Percentiles rank a stretch among this genome's conserved stretches.
Evolutionary conservation across 1,140 invertebrate species (phyloP).

Genomic region (Thaumatotibia leucotreta): DNA sequence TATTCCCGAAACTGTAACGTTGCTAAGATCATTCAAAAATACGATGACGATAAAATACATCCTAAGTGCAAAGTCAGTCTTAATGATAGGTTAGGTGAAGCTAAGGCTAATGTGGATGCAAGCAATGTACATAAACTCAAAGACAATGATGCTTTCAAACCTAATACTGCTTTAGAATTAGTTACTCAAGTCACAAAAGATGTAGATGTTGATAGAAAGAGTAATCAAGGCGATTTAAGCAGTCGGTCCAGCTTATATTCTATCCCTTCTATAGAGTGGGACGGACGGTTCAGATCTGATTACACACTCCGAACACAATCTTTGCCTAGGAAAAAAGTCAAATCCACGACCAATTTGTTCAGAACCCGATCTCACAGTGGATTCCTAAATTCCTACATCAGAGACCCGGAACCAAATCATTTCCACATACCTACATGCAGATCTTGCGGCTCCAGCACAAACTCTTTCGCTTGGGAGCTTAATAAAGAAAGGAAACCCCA

Average conservation of each 20-base stretch:
- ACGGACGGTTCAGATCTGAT: slow-evolving; percentile 42
- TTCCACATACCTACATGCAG: slow-evolving; percentile 60
- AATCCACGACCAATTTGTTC: slow-evolving; percentile 30
- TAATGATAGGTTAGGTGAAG: slow-evolving; percentile 26
- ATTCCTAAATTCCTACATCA: slow-evolving; percentile 61
- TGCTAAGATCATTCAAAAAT: slow-evolving; percentile 37
- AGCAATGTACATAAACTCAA: slow-evolving; percentile 28
- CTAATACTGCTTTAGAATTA: neutral
- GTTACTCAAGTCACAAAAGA: neutral
- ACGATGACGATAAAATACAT: slow-evolving; percentile 32
- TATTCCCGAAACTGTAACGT: slow-evolving; percentile 51
- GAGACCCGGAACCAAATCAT: slow-evolving; percentile 58
- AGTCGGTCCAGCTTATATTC: slow-evolving; percentile 54
- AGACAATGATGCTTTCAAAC: slow-evolving; percentile 17
- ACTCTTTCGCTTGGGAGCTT: slow-evolving; percentile 37
- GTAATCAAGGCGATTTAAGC: slow-evolving; percentile 18
- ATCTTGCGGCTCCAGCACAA: slow-evolving; percentile 41
- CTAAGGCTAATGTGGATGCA: slow-evolving; percentile 19
- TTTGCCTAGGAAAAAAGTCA: slow-evolving; percentile 32
- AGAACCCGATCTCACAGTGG: slow-evolving; percentile 63
- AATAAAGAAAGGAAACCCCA: slow-evolving; percentile 19
- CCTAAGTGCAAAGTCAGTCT: slow-evolving; percentile 58
- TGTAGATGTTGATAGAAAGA: neutral
- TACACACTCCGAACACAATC: slow-evolving; percentile 43
- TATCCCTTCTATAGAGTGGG: slow-evolving; percentile 57